Conservation (phyloP, 1,140 invertebrate genomes). For the Listronotus bonariensis region DNA sequence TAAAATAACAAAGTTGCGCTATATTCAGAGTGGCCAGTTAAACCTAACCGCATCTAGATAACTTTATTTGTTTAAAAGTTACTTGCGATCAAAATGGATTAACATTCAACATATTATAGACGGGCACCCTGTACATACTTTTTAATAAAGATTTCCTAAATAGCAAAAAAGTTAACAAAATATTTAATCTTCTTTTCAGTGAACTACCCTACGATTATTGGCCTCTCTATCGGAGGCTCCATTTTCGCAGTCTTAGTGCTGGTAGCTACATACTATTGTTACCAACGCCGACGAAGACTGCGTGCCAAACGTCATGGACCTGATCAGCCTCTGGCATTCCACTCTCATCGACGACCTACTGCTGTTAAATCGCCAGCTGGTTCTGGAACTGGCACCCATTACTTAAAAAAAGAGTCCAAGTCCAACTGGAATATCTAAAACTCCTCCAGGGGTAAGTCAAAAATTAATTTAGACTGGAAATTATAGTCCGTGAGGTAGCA, state of each 20-base stretch:
- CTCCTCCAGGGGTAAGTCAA: conserved; percentile 56
- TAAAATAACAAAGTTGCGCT: too few relatives aligned
- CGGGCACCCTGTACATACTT: too few relatives aligned
- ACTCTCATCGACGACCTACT: conserved; percentile 66
- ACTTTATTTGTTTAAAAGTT: too few relatives aligned
- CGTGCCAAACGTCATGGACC: conserved; percentile 56
- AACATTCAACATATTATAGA: too few relatives aligned
- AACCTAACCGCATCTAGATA: too few relatives aligned
- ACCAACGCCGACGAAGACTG: conserved; percentile 55
- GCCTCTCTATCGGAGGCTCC: conserved; percentile 64
- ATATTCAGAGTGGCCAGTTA: too few relatives aligned
- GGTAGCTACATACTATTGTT: conserved; percentile 65
- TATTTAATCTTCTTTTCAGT: conserved; percentile 57
- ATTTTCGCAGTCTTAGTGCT: conserved; percentile 63
- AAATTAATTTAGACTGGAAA: too few relatives aligned
- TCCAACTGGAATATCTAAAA: conserved; percentile 68
- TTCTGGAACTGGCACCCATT: conserved; percentile 70
- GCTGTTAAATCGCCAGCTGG: conserved; percentile 69
- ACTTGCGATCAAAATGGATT: too few relatives aligned
- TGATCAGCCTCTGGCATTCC: conserved; percentile 65
- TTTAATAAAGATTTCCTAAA: too few relatives aligned
- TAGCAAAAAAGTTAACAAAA: too few relatives aligned
- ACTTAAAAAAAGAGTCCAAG: conserved; percentile 88
- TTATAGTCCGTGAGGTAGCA: too few relatives aligned
- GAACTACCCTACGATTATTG: conserved; percentile 66